Conservation (phyloP, 2,888 invertebrate genomes). For the Argynnis bischoffii region DNA sequence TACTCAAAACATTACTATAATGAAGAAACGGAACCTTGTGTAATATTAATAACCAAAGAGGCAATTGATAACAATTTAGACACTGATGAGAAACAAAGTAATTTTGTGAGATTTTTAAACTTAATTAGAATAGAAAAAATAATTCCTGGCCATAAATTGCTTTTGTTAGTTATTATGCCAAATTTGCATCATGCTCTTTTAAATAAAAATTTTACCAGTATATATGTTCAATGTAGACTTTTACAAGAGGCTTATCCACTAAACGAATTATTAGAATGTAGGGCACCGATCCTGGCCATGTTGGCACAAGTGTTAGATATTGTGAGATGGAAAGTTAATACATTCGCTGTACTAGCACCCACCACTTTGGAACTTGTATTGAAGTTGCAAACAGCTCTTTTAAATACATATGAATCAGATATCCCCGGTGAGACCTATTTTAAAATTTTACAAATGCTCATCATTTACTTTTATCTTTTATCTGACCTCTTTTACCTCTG, state of each 20-base stretch:
- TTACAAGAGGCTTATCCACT: constrained; percentile 53
- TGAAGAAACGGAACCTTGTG: constrained; percentile 61
- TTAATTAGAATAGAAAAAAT: constrained; percentile 55
- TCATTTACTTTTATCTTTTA: too few relatives aligned
- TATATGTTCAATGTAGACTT: constrained; percentile 57
- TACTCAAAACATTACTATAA: constrained; percentile 63
- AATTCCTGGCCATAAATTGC: constrained; percentile 56
- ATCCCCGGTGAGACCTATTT: constrained; percentile 58
- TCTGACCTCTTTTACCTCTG: too few relatives aligned
- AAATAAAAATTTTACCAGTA: constrained; percentile 49
- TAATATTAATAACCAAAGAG: constrained; percentile 55
- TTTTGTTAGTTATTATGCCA: constrained; percentile 68
- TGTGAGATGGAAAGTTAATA: constrained; percentile 63
- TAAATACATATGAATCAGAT: constrained; percentile 52
- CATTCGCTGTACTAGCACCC: constrained; percentile 54
- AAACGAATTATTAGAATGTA: constrained; percentile 58
- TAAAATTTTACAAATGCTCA: not conserved
- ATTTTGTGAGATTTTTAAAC: constrained; percentile 60
- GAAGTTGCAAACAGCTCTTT: constrained; percentile 55
- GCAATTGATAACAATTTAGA: constrained; percentile 50
- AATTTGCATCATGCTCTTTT: constrained; percentile 61
- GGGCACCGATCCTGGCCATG: constrained; percentile 71
- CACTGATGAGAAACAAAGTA: constrained; percentile 52
- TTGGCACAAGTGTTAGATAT: constrained; percentile 65
- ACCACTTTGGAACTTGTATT: constrained; percentile 56